Evolutionary conservation across 2,888 invertebrate species (phyloP).

Genomic region (Carpatolechia fugitivella): DNA sequence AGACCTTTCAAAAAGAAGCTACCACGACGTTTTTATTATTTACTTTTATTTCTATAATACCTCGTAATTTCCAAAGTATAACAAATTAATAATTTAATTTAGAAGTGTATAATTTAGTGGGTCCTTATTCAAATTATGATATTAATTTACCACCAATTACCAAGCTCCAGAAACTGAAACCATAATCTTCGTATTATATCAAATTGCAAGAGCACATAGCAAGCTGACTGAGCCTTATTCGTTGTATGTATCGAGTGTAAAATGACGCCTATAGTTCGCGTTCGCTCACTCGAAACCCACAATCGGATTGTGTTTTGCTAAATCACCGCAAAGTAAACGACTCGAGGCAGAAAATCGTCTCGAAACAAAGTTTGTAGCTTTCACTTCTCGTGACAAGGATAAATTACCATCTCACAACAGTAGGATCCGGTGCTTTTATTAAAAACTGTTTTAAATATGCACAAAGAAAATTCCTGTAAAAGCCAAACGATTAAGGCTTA

Average conservation of each 20-base stretch:
- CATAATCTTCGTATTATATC: no score
- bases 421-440: neutral
- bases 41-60: no score
- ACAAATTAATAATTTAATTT: no score
- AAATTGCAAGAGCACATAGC: no score
- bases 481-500: neutral
- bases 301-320: constrained; percentile 33
- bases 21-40: no score
- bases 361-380: constrained; percentile 11
- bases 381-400: neutral
- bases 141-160: no score
- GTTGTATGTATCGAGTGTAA: neutral
- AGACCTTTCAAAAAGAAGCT: no score
- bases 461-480: neutral
- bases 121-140: no score
- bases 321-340: constrained; percentile 34
- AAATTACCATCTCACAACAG: neutral
- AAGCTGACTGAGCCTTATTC: neutral
- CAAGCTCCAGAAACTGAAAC: no score
- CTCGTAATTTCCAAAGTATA: no score
- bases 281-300: constrained; percentile 23
- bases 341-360: constrained; percentile 34
- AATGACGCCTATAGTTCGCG: neutral
- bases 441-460: neutral
- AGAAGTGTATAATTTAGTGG: no score